These are phyloP conservation scores for Corydoras maculifer DNA, from an alignment of 2,113 vertebrate genomes.

Conservation along the genomic window DNA sequence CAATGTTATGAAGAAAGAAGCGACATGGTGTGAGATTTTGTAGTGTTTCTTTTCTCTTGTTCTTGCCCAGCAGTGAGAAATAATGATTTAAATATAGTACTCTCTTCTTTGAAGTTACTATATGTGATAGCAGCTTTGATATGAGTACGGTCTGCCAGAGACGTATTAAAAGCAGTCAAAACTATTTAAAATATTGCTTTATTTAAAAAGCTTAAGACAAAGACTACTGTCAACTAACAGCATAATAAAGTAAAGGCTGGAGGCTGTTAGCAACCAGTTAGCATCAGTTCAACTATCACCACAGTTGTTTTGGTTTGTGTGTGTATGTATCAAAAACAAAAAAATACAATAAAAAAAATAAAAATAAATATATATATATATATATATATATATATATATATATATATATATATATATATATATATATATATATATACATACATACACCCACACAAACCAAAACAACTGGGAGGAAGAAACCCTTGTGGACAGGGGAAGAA, in stretches of 20 bases:
- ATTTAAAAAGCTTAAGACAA: background rate
- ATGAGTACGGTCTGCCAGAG: background rate
- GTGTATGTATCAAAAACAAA: background rate
- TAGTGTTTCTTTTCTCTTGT: background rate
- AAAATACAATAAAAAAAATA: too few relatives aligned
- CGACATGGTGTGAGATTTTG: background rate
- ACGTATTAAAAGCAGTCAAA: too few relatives aligned
- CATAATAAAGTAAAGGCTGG: background rate
- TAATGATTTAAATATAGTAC: background rate
- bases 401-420: too few relatives aligned
- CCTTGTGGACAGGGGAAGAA: too few relatives aligned
- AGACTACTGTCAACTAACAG: background rate
- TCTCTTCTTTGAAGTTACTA: background rate
- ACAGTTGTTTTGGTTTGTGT: background rate
- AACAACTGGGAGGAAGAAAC: too few relatives aligned
- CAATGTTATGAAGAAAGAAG: constrained; percentile 10
- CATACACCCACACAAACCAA: too few relatives aligned
- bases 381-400: too few relatives aligned
- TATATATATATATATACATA: too few relatives aligned
- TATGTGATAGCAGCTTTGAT: background rate
- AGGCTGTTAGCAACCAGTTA: background rate
- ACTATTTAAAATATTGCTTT: too few relatives aligned
- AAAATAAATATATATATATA: too few relatives aligned
- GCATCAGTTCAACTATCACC: background rate
- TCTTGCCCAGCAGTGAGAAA: background rate